Base-by-base conservation (phyloP, 2,888 invertebrate genomes). In the Agrotis exclamationis region DNA sequence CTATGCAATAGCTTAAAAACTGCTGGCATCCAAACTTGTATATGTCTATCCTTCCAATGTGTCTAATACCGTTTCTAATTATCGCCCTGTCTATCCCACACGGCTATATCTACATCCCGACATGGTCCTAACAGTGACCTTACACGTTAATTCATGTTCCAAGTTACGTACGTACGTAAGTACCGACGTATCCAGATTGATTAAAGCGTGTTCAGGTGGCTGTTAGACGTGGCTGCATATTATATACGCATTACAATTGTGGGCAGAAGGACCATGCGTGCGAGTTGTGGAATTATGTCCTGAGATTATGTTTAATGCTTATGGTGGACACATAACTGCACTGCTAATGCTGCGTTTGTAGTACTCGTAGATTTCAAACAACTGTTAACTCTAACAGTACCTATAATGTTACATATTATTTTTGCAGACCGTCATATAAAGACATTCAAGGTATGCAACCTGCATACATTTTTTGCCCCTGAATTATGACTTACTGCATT, bases 191-290 rank as follows among this genome's bases (percentile, higher is more conserved):
- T 76, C 66, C 63, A 75, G 77, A 80, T 80, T 82, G 83, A 88
- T 88, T 85, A 82, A 76, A 59, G 65, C 74, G 68, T 79, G 79
- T 81, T 77, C 85, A 84, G 83, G 80, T 76, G 70, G 73, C 73
- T 79, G 82, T 83, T 83, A 82, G 80, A 45, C 50, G 45, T 56
- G 28, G 44, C 54, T 67, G 64, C 28, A 60, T 78, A 44, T 71
- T 62, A 62, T 51, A 51, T 45, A 20, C 48, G 11, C 39, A 45
- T n/a, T 6, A 45, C 18, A 79, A 44, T 54, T 44, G 33, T 22
- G 22, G 0, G 5, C 67, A 79, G 67, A 79, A 72, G 67, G 54
- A n/a, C 22, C 39, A 62, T n/a, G 51, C 39, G 1, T 28, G 11
- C n/a, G 2, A 7, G 6, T 24, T 16, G 3, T 13, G 13, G n/a